Percentiles rank a stretch among this genome's conserved stretches.
phyloP scores from a whole-genome alignment of 2,113 vertebrate species.

The Egretta garzetta region DNA sequence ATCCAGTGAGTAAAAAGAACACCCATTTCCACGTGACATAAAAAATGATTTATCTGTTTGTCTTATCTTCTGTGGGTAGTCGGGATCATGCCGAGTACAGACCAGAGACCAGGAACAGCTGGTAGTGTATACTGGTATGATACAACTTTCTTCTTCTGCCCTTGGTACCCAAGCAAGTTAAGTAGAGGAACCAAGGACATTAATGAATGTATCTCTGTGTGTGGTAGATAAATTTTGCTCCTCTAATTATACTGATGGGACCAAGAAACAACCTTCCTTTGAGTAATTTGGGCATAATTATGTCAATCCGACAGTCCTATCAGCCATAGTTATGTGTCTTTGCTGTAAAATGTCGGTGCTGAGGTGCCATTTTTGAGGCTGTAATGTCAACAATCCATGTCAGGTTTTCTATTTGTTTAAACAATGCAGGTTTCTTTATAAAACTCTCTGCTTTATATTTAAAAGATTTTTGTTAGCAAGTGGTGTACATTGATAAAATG shows the following conservation, averaged over 20 bases:
- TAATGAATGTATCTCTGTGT: background rate
- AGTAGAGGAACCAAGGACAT: background rate
- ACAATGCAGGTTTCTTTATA: background rate
- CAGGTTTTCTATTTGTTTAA: background rate
- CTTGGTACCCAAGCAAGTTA: background rate
- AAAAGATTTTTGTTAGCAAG: background rate
- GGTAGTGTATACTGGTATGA: background rate
- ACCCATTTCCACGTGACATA: background rate
- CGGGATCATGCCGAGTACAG: background rate
- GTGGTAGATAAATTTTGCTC: background rate
- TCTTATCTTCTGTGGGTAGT: background rate
- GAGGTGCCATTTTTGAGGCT: background rate
- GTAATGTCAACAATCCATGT: background rate
- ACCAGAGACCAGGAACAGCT: background rate
- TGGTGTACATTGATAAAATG: background rate
- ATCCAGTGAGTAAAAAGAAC: background rate
- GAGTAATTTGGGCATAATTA: background rate
- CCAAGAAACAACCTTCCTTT: background rate
- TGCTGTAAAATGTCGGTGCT: background rate
- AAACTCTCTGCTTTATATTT: background rate
- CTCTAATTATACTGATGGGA: background rate
- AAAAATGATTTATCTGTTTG: background rate
- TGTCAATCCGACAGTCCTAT: background rate
- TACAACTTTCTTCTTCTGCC: background rate
- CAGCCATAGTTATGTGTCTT: background rate